A percentile compares a stretch with the other conserved stretches of the same genome.
Evolutionary conservation across 2,113 vertebrate genomes (phyloP).

Genomic region (Ceyx margarethae): DNA sequence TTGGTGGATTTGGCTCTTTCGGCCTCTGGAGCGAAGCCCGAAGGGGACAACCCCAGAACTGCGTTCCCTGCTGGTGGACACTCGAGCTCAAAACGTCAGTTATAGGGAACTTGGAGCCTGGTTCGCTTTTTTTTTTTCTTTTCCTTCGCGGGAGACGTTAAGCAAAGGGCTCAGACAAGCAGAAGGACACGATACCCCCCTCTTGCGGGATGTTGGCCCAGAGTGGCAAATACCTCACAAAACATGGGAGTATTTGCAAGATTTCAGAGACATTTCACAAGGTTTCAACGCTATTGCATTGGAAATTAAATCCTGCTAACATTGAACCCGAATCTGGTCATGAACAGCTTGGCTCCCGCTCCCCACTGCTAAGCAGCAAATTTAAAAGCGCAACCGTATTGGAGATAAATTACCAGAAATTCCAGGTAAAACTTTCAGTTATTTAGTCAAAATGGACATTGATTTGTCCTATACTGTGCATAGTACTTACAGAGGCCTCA

Average conservation of each 20-base stretch:
- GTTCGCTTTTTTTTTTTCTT: too few species aligned
- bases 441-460: fast-evolving
- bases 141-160: not conserved
- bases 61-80: fast-evolving
- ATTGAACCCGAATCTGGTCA: fast-evolving
- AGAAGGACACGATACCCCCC: not conserved
- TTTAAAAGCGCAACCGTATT: not conserved
- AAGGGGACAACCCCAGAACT: too few species aligned
- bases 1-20: not conserved
- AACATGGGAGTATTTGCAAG: fast-evolving
- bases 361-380: not conserved
- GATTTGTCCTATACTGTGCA: fast-evolving
- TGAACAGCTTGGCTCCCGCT: fast-evolving
- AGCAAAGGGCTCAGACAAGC: not conserved
- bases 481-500: not conserved
- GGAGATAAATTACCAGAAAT: not conserved
- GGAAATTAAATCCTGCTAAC: not conserved
- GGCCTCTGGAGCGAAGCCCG: not conserved
- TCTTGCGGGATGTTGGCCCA: not conserved
- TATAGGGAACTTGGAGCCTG: too few species aligned
- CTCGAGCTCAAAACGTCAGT: fast-evolving
- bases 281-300: fast-evolving
- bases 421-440: not conserved
- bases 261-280: not conserved
- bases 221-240: not conserved